phyloP scores from a whole-genome alignment of 1,140 invertebrate species.

The Zaprionus ghesquierei region DNA sequence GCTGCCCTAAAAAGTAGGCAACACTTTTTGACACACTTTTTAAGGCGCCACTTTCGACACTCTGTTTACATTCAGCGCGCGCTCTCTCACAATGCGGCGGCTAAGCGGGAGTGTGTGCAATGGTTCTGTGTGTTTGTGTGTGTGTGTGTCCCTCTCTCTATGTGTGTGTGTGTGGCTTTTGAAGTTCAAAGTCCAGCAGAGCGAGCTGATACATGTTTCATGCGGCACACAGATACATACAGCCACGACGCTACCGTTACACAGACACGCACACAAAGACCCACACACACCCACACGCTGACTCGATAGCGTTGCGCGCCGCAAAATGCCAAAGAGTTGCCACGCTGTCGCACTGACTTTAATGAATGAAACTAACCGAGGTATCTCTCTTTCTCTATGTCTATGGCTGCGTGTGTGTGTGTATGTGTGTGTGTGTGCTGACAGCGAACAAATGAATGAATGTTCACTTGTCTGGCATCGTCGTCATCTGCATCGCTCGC shows the following conservation, averaged over 20 bases:
- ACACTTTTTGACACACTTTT: slow-evolving; percentile 28
- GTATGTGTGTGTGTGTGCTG: slow-evolving; percentile 24
- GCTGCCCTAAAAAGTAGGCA: slow-evolving; percentile 9
- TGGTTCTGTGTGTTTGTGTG: neutral
- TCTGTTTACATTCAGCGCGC: slow-evolving; percentile 24
- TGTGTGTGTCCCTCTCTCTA: neutral
- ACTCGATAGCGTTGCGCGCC: slow-evolving; percentile 2
- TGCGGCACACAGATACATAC: neutral
- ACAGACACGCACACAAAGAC: neutral
- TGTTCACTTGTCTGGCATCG: slow-evolving; percentile 26
- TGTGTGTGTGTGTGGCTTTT: slow-evolving; percentile 5
- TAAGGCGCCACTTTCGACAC: neutral
- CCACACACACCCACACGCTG: neutral
- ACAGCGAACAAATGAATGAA: slow-evolving; percentile 55
- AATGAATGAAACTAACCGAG: slow-evolving; percentile 69
- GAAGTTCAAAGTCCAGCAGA: slow-evolving; percentile 32
- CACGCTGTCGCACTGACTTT: slow-evolving; percentile 43
- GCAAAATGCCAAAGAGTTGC: slow-evolving; percentile 28
- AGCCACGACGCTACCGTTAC: neutral
- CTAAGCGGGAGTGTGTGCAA: neutral
- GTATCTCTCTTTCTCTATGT: slow-evolving; percentile 3
- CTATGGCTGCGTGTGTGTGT: slow-evolving; percentile 9
- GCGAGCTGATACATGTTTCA: neutral
- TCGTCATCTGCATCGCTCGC: slow-evolving; percentile 13
- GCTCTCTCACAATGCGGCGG: neutral